Base-by-base conservation (phyloP, 2,888 invertebrate species). In the Helleia helle region DNA sequence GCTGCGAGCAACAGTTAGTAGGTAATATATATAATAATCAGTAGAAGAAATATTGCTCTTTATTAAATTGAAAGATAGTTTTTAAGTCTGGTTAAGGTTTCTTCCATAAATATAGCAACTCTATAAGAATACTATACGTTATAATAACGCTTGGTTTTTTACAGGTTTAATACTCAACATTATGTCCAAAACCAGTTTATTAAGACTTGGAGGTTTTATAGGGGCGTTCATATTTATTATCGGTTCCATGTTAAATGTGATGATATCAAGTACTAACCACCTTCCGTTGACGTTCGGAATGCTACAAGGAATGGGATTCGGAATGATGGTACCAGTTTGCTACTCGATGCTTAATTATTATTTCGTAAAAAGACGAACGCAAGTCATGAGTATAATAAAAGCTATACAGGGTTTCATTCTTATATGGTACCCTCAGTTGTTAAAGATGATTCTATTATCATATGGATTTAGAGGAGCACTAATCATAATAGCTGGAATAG, bases 391-490 rank as follows among this genome's bases (percentile, higher is more conserved):
- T 40, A 60, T 86, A 0, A 83, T 88, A 28, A 91, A 91, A 62
- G 87, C 88, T 0, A 55, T 87, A 1, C 87, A 90, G 58, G 88
- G 88, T 2, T 56, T 87, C 0, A 68, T 87, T 8, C 64, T 86
- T 5, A 90, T 90, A 58, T 73, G 84, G 48, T 89, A 87, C 62
- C 90, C 91, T 0, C 80, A 86, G 34, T 48, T 88, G 0, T 62
- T 88, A 5, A 87, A 86, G 50, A 56, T 66, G 13, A 68, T 87
- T 29, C 73, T 89, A 65, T 62, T 61, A 0, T 41, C 53, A 0
- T 90, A 88, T 40, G 90, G 90, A 38, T 90, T 89, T 56, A 74
- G 89, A 67, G 90, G 90, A 17, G 88, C 90, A 1, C 68, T 89
- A 12, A 67, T 88, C 0, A 67, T 91, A 25, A 63, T 88, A 40